These are phyloP conservation scores for Torymus tubicola DNA, from an alignment of 2,888 invertebrate species.

Conservation along the genomic window DNA sequence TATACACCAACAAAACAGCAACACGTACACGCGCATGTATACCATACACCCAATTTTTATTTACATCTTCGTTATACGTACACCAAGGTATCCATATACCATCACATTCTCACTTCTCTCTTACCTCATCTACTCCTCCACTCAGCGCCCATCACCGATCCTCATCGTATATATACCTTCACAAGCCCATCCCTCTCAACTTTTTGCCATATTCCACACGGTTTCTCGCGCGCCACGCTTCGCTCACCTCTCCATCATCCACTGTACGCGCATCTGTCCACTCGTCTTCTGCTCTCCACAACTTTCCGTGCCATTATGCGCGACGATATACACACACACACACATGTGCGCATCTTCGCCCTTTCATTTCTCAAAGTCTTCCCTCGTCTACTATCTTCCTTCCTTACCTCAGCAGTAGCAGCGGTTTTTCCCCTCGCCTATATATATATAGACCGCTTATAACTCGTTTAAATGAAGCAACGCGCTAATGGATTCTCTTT, in stretches of 20 bases:
- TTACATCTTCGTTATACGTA: no score
- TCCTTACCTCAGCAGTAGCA: no score
- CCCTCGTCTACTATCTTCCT: not conserved
- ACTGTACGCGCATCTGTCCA: not conserved
- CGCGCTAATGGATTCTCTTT: conserved; percentile 55
- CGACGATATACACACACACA: not conserved
- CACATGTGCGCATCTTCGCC: not conserved
- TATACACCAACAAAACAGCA: no score
- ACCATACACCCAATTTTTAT: no score
- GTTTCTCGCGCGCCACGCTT: no score
- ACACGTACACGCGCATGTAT: no score
- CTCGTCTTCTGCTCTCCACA: not conserved
- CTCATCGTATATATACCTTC: not conserved
- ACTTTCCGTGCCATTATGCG: not conserved
- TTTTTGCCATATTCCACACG: no score
- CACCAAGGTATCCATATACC: no score
- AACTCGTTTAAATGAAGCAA: conserved; percentile 53
- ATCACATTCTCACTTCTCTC: no score
- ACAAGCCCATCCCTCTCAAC: not conserved
- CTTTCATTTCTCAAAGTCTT: conserved; percentile 41
- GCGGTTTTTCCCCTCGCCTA: no score
- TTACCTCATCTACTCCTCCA: no score
- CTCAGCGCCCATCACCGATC: no score
- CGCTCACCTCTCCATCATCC: conserved; percentile 1
- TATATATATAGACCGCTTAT: conserved; percentile 23